Evolutionary conservation across 2,888 invertebrate species (phyloP).

Genomic region (Calliopum simillimum): DNA sequence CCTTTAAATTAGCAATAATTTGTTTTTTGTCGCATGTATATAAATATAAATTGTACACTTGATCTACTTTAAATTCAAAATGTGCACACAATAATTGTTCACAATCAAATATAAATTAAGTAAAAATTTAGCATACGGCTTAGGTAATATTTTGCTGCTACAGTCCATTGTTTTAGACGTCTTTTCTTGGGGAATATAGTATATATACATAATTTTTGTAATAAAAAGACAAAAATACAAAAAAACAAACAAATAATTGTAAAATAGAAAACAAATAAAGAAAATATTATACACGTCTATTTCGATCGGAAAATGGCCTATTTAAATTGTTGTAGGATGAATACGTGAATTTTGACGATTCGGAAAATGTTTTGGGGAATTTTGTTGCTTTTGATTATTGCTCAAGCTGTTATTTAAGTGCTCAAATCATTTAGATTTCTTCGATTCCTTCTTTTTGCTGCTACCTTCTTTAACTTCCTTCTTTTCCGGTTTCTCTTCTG

Average conservation of each 20-base stretch:
- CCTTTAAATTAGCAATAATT: neutral
- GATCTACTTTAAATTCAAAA: slow-evolving; percentile 17
- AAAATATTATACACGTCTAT: slow-evolving; percentile 27
- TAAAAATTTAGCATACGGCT: slow-evolving; percentile 2
- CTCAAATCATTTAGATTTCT: slow-evolving; percentile 62
- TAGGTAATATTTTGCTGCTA: neutral
- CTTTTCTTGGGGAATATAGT: slow-evolving; percentile 2
- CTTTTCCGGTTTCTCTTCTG: slow-evolving; percentile 69
- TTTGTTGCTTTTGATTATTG: slow-evolving; percentile 41
- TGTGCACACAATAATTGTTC: slow-evolving; percentile 6
- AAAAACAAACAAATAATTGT: slow-evolving; percentile 17
- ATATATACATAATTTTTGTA: slow-evolving; percentile 18
- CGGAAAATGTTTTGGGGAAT: slow-evolving; percentile 43
- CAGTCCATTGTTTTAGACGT: slow-evolving; percentile 1
- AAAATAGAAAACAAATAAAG: slow-evolving; percentile 13
- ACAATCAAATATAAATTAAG: slow-evolving; percentile 1
- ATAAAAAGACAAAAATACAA: slow-evolving; percentile 24
- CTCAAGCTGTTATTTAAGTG: slow-evolving; percentile 35
- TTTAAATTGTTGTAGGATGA: slow-evolving; percentile 30
- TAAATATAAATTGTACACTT: slow-evolving; percentile 14
- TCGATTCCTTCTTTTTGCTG: slow-evolving; percentile 65
- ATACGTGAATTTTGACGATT: slow-evolving; percentile 46
- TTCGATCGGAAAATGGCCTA: neutral
- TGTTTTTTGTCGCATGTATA: slow-evolving; percentile 2
- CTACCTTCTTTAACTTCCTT: slow-evolving; percentile 62